Base-by-base conservation (phyloP, 2,797 vertebrate genomes). In the Pteronotus mesoamericanus region DNA sequence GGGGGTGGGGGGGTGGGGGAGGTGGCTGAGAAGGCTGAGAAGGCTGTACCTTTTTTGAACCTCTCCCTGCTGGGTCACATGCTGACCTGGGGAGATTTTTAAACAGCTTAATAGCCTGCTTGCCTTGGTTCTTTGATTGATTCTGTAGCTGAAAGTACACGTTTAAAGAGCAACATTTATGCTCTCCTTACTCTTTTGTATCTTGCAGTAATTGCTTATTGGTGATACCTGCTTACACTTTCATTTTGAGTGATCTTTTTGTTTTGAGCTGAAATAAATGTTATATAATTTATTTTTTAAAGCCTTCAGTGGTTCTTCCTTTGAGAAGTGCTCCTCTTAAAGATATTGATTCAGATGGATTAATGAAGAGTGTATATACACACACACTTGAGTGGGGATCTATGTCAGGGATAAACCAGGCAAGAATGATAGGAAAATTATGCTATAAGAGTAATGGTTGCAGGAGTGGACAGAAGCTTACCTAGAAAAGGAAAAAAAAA, bases 1-100 rank as follows among this genome's bases (percentile, higher is more conserved):
- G 61, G 61, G 61, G 6, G 14, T 59, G 24, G 24, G 16, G 21
- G 7, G 8, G 24, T 55, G 59, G 97, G 97, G 88, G 97, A 98
- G n/a, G n/a, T n/a, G n/a, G n/a, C n/a, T n/a, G 98, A 98, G 98
- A 98, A 98, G n/a, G n/a, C n/a, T n/a, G n/a, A n/a, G n/a, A n/a
- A 98, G 97, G 94, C 98, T 98, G 87, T 97, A 94, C 98, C 98
- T 98, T 98, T 92, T 97, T 94, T 98, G 97, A 98, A 96, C 97
- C 98, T 98, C 97, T 98, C 97, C 98, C 98, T 98, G 97, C 98
- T 98, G 98, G 98, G 98, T 98, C 98, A 96, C 98, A 96, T 97
- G 98, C 97, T 98, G 98, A 97, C 98, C 98, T 96, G 97, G 95
- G 94, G 95, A 98, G 98, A 93, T 97, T 98, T 89, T 98, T 98